A percentile compares a stretch with the other conserved stretches of the same genome.
Conservation (phyloP, 2,888 invertebrate species). For the Clostera curtula region DNA sequence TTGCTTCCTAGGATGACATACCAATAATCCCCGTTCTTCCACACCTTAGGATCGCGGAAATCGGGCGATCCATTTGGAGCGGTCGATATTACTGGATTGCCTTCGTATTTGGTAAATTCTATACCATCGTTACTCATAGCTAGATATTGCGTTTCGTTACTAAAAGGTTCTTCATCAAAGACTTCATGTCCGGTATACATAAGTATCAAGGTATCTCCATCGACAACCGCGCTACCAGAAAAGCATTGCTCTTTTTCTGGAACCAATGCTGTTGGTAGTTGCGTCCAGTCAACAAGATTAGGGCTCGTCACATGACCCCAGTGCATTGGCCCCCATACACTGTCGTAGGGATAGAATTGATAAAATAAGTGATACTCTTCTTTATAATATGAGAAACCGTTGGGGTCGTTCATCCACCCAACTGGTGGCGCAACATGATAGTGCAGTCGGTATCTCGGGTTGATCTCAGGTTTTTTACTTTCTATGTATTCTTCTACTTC, state of each 20-base stretch:
- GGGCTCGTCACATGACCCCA: conserved; percentile 69
- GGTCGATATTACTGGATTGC: conserved; percentile 51
- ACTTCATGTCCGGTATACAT: conserved; percentile 54
- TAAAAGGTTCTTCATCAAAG: conserved; percentile 36
- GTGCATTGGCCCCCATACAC: conserved; percentile 65
- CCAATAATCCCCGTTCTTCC: conserved; percentile 53
- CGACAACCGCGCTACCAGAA: conserved; percentile 61
- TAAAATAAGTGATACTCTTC: conserved; percentile 71
- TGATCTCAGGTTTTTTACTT: not conserved
- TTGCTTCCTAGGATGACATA: conserved; percentile 61
- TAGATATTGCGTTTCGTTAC: conserved; percentile 53
- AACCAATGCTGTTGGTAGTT: conserved; percentile 60
- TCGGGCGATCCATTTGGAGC: conserved; percentile 53
- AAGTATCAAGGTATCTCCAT: conserved; percentile 43
- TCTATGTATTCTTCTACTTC: conserved; percentile 7
- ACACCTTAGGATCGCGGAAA: conserved; percentile 69
- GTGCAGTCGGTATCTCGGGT: conserved; percentile 39
- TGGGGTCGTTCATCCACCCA: conserved; percentile 76
- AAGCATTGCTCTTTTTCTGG: conserved; percentile 63
- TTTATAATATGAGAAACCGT: conserved; percentile 67
- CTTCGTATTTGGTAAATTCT: conserved; percentile 50
- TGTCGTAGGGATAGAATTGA: conserved; percentile 67
- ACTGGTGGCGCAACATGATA: conserved; percentile 60
- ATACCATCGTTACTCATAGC: conserved; percentile 57
- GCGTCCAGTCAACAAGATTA: conserved; percentile 66